Percentiles rank a stretch among this genome's conserved stretches.
Conservation (phyloP, 1,140 invertebrate genomes). For the Polypedilum vanderplanki region DNA sequence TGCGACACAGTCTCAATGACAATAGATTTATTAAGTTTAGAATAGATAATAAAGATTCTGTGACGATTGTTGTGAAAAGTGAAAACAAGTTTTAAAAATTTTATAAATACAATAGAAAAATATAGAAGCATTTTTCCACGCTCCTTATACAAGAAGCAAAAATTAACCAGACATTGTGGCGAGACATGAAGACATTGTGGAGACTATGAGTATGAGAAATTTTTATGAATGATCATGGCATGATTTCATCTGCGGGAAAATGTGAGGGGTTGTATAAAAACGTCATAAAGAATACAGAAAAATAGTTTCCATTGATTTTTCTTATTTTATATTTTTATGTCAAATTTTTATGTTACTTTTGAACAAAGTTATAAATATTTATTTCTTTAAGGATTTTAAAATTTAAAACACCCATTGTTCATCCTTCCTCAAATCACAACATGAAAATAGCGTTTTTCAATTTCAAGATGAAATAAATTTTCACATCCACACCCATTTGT, state of each 20-base stretch:
- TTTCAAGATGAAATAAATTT: not conserved
- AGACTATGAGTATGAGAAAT: not conserved
- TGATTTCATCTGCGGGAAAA: conserved; percentile 1
- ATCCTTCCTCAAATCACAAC: not conserved
- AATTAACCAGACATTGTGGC: conserved; percentile 16
- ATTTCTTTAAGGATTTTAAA: no score
- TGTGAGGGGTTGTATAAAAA: not conserved
- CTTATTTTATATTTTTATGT: not conserved
- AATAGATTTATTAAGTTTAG: no score
- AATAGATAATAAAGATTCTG: not conserved
- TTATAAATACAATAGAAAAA: no score
- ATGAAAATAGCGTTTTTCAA: not conserved
- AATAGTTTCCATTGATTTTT: conserved; percentile 17
- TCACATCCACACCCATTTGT: not conserved
- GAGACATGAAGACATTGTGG: not conserved
- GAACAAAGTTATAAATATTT: no score
- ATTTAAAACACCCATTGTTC: not conserved
- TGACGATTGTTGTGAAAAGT: not conserved
- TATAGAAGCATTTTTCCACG: not conserved
- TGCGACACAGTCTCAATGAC: not conserved
- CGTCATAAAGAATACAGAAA: not conserved
- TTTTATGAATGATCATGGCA: not conserved
- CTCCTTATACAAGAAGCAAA: not conserved
- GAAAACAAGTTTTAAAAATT: not conserved
- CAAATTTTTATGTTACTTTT: not conserved